These are phyloP conservation scores for Calliphora vicina DNA, from an alignment of 1,140 invertebrate species.

Conservation along the genomic window DNA sequence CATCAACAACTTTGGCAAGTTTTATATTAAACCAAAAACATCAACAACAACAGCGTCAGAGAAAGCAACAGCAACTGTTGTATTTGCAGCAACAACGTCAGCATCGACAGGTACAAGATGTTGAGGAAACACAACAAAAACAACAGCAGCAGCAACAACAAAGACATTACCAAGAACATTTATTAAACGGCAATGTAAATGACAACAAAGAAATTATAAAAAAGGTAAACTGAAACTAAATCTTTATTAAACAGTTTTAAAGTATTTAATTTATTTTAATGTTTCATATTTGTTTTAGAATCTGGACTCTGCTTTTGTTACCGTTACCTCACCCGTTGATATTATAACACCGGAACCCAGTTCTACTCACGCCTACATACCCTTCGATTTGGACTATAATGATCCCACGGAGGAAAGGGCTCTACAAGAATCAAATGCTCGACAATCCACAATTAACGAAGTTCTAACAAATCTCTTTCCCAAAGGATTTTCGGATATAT, in stretches of 20 bases:
- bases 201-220: constrained; percentile 10
- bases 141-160: background rate
- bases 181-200: background rate
- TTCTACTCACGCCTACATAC: constrained; percentile 49
- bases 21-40: constrained; percentile 29
- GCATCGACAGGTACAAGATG: constrained; percentile 25
- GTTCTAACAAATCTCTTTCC: constrained; percentile 57
- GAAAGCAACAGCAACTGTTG: background rate
- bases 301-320: background rate
- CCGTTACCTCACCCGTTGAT: background rate
- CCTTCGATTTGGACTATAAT: constrained; percentile 50
- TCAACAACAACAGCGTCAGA: background rate
- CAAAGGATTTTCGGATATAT: constrained; percentile 59
- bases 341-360: background rate
- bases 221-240: too few species aligned
- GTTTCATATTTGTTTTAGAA: background rate
- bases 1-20: constrained; percentile 41
- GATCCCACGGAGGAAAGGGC: constrained; percentile 39
- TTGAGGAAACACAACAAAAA: constrained; percentile 31
- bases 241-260: too few species aligned
- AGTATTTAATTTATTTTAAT: background rate
- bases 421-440: background rate
- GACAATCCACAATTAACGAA: constrained; percentile 54
- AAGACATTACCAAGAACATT: background rate
- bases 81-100: constrained; percentile 39